Evolutionary conservation across 2,113 vertebrate species (phyloP), one percentile per base, ranked within the genome.

Genomic region (Candoia aspera): DNA sequence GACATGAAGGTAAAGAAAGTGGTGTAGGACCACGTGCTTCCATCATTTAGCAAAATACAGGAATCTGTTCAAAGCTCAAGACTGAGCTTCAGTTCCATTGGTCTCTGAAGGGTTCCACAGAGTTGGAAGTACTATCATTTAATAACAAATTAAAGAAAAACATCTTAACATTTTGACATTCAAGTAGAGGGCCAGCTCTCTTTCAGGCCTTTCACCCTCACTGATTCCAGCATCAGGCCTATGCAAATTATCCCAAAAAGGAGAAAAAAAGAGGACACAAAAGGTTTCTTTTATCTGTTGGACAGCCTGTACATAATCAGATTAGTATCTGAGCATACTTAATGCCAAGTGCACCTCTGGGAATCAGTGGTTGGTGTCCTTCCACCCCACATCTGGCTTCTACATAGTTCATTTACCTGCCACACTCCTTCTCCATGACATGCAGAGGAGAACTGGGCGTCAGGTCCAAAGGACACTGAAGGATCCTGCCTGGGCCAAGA

Each of bases 141-240:
- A 55, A 86, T 17, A 73, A 26, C 42, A 90, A 90, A 84, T 94
- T 42, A 92, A 84, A 21, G n/a, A 86, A 91, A 58, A 23, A 23
- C 3, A 0, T 62, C 93, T 88, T 0, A 64, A 21, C 88, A 6
- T 5, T 33, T 9, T 57, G 1, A 5, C 87, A 15, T 26, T 53
- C 87, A 93, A 15, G 12, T 3, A 89, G 57, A 12, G 55, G 92
- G 1, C 1, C 1, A 89, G 17, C 73, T 23, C 6, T 13, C 24
- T 89, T 13, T 46, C 88, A 89, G 60, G 19, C 6, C 23, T 0
- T 19, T 29, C 85, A n/a, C 15, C 84, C 24, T n/a, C 29, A 5
- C 4, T 0, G 42, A 68, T 85, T 37, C n/a, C 24, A 21, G 0
- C 0, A 83, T 21, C 60, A 93, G 19, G 0, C 9, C 64, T 24